Percentiles rank a stretch among this genome's conserved stretches.
These are phyloP conservation scores for Mastomys natalensis DNA, from an alignment of 2,113 vertebrate species.

Conservation along the genomic window DNA sequence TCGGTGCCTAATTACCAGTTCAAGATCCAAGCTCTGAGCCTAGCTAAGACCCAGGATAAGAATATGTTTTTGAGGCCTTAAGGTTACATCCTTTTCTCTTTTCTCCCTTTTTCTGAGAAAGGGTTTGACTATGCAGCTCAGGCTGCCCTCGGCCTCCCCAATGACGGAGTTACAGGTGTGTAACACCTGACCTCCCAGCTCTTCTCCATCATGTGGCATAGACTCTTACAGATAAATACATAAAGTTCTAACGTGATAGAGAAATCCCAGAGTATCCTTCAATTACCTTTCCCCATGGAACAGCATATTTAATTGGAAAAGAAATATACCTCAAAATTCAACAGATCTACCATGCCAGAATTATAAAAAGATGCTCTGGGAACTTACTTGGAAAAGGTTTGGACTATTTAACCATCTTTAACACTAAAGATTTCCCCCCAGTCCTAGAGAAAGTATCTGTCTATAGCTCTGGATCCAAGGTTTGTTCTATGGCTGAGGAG, in stretches of 20 bases:
- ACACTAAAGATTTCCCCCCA: not conserved
- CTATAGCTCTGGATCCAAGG: not conserved
- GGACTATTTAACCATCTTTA: not conserved
- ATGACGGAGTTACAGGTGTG: not conserved
- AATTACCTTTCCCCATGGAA: not conserved
- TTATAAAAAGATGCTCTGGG: not conserved
- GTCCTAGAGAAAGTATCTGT: not conserved
- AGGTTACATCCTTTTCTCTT: not conserved
- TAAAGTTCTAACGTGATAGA: not conserved
- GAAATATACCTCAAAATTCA: not conserved
- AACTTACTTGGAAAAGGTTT: not conserved
- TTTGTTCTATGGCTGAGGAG: not conserved
- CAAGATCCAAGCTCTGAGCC: not conserved
- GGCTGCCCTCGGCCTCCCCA: not conserved
- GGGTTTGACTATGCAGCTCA: not conserved
- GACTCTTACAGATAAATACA: not conserved
- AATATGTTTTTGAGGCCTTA: not conserved
- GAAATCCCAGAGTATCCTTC: conserved; percentile 2
- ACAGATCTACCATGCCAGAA: not conserved
- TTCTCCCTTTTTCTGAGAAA: not conserved
- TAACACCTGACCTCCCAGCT: not conserved
- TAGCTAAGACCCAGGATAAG: not conserved
- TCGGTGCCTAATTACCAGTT: not conserved
- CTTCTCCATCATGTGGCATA: not conserved
- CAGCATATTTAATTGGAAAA: conserved; percentile 13